Evolutionary conservation across 2,113 vertebrate genomes (phyloP), one percentile per base, ranked within the genome.

Genomic region (Megaleporinus macrocephalus): DNA sequence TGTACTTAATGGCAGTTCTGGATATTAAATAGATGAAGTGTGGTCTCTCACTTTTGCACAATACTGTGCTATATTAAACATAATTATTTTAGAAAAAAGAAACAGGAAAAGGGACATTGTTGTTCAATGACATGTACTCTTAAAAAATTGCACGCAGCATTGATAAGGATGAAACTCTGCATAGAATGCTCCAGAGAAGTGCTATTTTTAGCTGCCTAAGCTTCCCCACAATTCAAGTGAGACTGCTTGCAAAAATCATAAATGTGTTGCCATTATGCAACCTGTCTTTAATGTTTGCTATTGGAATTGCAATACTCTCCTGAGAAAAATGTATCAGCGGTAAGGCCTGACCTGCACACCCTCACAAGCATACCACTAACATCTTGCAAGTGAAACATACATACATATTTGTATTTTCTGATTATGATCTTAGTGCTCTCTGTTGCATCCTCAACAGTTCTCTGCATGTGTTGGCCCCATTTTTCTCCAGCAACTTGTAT

Each of bases 381-480:
- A 70, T 33, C 36, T 44, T 70, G 36, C 1, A 70, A 24, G 41
- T 70, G 65, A 68, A 70, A 44, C 33, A 70, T 13, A 24, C 24
- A 11, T 61, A 1, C 57, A 24, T 61, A n/a, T 10, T 24, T 70
- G 66, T 36, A 44, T 44, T 70, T 70, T 70, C 36, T 70, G 33
- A 70, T 70, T 70, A 18, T 12, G 44, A 78, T 90, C 89, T 88
- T 84, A 79, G 81, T 87, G 88, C 90, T 90, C 90, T n/a, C n/a
- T n/a, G n/a, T 89, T 87, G 84, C 77, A 78, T 76, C 88, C 79
- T 83, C 36, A 44, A 70, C 36, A 70, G 14, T 11, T 6, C 61
- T 66, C 87, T 83, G 86, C 88, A 87, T 76, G 83, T 89, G 88
- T 86, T 89, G 33, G 66, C 33, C 30, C 33, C 6, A 2, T 41